These are phyloP conservation scores for Heteromurus nitidus DNA, from an alignment of 2,888 invertebrate genomes.

Conservation along the genomic window DNA sequence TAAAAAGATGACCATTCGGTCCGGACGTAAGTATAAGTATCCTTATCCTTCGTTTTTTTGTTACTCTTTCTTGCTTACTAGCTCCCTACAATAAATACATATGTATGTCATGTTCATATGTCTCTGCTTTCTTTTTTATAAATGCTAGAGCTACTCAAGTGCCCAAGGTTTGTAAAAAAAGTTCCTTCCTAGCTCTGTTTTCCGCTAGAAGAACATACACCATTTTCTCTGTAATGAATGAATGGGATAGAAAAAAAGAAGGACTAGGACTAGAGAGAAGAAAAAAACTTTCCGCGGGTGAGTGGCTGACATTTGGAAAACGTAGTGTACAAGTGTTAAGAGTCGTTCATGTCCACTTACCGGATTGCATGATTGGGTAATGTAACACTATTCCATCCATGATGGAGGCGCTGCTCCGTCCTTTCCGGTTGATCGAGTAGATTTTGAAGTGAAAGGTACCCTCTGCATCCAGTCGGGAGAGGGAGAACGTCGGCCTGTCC, in stretches of 20 bases:
- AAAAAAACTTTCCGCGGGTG: too few species aligned
- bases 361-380: slow-evolving; percentile 79
- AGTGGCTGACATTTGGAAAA: slow-evolving; percentile 7
- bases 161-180: not conserved
- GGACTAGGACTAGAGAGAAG: too few species aligned
- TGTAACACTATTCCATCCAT: slow-evolving; percentile 86
- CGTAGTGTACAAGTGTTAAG: slow-evolving; percentile 34
- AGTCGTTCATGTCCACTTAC: slow-evolving; percentile 70
- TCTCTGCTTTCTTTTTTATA: too few species aligned
- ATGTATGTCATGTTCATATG: too few species aligned
- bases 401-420: slow-evolving; percentile 83
- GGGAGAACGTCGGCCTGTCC: slow-evolving; percentile 83
- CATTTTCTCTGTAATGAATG: slow-evolving; percentile 1
- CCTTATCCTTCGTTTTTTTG: not conserved
- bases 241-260: slow-evolving; percentile 1
- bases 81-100: not conserved
- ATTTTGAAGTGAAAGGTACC: slow-evolving; percentile 86
- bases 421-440: slow-evolving; percentile 88
- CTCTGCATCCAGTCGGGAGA: slow-evolving; percentile 87
- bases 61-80: not conserved
- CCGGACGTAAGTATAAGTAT: slow-evolving; percentile 21
- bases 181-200: too few species aligned
- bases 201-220: not conserved
- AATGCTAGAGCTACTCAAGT: not conserved
- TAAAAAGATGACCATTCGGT: slow-evolving; percentile 10